phyloP scores from a whole-genome alignment of 2,888 invertebrate genomes.

The Amaurobius ferox region DNA sequence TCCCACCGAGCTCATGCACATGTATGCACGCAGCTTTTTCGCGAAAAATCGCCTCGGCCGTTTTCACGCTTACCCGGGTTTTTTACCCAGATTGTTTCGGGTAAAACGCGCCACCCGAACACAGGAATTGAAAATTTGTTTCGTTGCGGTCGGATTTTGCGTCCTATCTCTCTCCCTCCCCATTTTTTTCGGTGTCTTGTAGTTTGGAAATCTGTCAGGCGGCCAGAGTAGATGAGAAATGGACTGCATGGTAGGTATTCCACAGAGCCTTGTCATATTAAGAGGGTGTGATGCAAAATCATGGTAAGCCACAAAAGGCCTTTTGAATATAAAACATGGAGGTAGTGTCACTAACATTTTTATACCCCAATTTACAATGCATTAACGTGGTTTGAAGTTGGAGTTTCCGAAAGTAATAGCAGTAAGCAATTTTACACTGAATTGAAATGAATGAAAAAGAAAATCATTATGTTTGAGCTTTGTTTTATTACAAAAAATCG shows the following conservation, averaged over 20 bases:
- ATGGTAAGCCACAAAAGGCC: constrained; percentile 39
- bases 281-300: constrained; percentile 46
- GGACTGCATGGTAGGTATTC: constrained; percentile 34
- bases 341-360: background rate
- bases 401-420: background rate
- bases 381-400: background rate
- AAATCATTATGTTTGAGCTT: too few species aligned
- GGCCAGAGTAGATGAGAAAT: constrained; percentile 38
- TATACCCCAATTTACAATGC: background rate
- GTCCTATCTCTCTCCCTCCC: constrained; percentile 6
- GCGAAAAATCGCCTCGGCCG: constrained; percentile 66
- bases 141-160: constrained; percentile 63
- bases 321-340: constrained; percentile 23
- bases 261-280: constrained; percentile 16
- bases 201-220: constrained; percentile 34
- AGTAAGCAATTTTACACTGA: background rate
- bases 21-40: constrained; percentile 67
- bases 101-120: constrained; percentile 36
- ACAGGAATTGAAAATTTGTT: constrained; percentile 65
- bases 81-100: constrained; percentile 59
- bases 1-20: constrained; percentile 66
- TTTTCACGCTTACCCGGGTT: constrained; percentile 66
- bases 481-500: too few species aligned
- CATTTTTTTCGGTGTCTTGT: background rate
- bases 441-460: background rate